Base-by-base conservation (phyloP, 2,888 invertebrate species). In the Nebria brevicollis region DNA sequence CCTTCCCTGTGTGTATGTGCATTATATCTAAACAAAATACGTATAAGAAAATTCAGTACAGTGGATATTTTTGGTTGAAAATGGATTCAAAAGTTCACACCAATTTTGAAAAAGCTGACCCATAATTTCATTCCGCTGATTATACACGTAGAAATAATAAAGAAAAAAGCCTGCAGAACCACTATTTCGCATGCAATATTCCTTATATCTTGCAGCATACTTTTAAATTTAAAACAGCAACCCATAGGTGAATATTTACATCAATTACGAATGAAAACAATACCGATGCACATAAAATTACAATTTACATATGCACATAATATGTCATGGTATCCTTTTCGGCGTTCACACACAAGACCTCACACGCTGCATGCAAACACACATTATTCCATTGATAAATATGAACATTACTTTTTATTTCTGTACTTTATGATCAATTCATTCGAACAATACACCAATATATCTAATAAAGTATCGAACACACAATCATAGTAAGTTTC, bases 201-300 rank as follows among this genome's bases (percentile, higher is more conserved):
- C 54, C 11, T 5, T 54, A 43, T 20, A 20, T 54, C 54, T 54
- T 54, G 54, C 7, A 6, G 13, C 54, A 54, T 54, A 54, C 54
- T 54, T 54, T 54, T 54, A 54, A 54, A 54, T 54, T 54, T 54
- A 54, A 54, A 54, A 54, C 54, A 54, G 54, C 54, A 54, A 7
- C 54, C 54, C 54, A 54, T 54, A 54, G 54, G 54, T 54, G 54
- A 54, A 54, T 54, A 54, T 54, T 54, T 54, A 54, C 54, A 54
- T 54, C 54, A 54, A 54, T 54, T 54, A 54, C 7, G 54, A 54
- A 3, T 54, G 54, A 13, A 54, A 54, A 54, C 54, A 54, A 54
- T 54, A 54, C 54, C 54, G 54, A 54, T 54, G 54, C 54, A 54
- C 54, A 54, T 54, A 54, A 54, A 54, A 54, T 54, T 6, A 54